Evolutionary conservation across 2,888 invertebrate genomes (phyloP).

Genomic region (Cantharis rufa): DNA sequence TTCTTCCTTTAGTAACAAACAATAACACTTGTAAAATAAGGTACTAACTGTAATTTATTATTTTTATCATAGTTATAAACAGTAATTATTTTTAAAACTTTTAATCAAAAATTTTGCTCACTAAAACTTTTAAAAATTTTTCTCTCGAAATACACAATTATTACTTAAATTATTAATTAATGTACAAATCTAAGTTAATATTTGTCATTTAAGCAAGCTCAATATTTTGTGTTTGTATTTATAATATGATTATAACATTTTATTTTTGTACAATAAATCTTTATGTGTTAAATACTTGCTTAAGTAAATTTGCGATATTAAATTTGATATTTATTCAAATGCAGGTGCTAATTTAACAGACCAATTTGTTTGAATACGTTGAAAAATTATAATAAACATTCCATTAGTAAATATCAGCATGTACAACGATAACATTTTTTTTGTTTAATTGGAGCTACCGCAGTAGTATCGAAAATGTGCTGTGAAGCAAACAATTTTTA

Average conservation of each 20-base stretch:
- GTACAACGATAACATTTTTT: background rate
- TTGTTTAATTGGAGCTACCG: background rate
- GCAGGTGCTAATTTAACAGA: constrained; percentile 17
- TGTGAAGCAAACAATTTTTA: constrained; percentile 29
- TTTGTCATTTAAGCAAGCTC: constrained; percentile 13
- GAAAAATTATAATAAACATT: constrained; percentile 20
- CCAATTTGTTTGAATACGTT: constrained; percentile 12
- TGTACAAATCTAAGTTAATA: constrained; percentile 27
- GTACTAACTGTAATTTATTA: constrained; percentile 28
- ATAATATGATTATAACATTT: constrained; percentile 3
- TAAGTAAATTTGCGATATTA: constrained; percentile 16
- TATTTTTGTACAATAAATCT: constrained; percentile 11
- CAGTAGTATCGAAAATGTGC: constrained; percentile 15
- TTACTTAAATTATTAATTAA: constrained; percentile 22
- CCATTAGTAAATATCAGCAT: constrained; percentile 22
- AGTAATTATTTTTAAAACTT: background rate
- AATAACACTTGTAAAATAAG: constrained; percentile 35
- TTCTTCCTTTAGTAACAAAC: constrained; percentile 71
- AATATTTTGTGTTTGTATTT: constrained; percentile 14
- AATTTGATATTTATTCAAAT: constrained; percentile 4
- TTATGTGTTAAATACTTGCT: constrained; percentile 4
- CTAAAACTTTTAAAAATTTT: background rate
- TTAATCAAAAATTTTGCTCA: constrained; percentile 10
- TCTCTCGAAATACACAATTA: background rate
- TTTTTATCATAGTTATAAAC: constrained; percentile 9